phyloP scores from a whole-genome alignment of 2,797 vertebrate species.

The Aphelocoma californica region DNA sequence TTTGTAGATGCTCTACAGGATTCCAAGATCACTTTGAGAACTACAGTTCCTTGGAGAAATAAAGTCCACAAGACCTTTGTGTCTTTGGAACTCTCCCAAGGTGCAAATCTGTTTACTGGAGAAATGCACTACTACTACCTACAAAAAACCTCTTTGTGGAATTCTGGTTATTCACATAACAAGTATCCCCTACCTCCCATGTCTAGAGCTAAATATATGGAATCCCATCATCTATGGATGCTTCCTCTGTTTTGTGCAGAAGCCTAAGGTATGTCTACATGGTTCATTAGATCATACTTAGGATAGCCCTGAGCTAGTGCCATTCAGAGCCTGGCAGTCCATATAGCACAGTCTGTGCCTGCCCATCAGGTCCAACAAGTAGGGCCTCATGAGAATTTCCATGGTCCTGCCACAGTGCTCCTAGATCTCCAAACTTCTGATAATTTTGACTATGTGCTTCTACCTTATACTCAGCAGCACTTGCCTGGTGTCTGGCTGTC shows the following conservation, averaged over 20 bases:
- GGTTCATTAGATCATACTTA: background rate
- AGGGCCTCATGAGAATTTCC: background rate
- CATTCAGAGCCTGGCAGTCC: background rate
- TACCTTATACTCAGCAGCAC: background rate
- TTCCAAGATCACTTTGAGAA: background rate
- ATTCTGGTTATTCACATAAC: background rate
- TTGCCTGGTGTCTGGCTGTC: background rate
- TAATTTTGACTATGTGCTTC: background rate
- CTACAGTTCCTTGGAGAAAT: background rate
- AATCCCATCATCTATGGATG: background rate
- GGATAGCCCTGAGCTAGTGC: background rate
- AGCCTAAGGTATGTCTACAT: background rate
- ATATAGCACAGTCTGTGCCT: background rate
- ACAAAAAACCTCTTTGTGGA: background rate
- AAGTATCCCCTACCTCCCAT: background rate
- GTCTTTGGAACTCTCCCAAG: background rate
- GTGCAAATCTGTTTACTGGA: background rate
- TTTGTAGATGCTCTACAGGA: background rate
- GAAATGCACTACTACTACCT: background rate
- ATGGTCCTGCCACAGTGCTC: background rate
- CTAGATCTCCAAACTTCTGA: background rate
- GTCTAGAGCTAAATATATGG: background rate
- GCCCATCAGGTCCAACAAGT: background rate
- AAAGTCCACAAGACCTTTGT: background rate
- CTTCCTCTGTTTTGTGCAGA: background rate